Conservation (phyloP, 2,888 invertebrate species). For the Aspidiotus rigidus region DNA sequence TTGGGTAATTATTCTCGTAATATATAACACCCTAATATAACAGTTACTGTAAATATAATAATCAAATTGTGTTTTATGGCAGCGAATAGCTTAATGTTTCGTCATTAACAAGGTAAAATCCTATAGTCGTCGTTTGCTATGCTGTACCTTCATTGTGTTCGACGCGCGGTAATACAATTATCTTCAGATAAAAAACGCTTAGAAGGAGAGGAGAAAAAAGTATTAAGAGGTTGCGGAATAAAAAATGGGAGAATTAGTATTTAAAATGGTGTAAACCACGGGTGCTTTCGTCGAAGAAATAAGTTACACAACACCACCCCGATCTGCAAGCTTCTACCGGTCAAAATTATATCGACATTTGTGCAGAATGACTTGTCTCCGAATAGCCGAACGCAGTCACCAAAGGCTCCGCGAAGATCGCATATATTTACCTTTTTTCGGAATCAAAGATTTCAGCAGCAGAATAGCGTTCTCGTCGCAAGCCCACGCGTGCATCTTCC, state of each 20-base stretch:
- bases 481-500: constrained; percentile 99
- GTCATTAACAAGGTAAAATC: constrained; percentile 30
- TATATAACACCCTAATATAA: constrained; percentile 33
- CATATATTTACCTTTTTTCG: constrained; percentile 77
- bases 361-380: not conserved
- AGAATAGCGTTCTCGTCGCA: constrained; percentile 94
- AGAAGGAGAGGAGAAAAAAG: too few relatives aligned
- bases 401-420: not conserved
- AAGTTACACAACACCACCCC: too few relatives aligned
- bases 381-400: not conserved
- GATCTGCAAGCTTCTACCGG: too few relatives aligned
- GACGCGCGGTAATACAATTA: constrained; percentile 25
- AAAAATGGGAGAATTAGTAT: too few relatives aligned
- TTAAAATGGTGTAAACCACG: too few relatives aligned
- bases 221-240: too few relatives aligned
- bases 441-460: constrained; percentile 94
- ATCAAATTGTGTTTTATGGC: constrained; percentile 28
- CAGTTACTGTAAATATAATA: constrained; percentile 30
- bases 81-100: constrained; percentile 30
- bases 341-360: too few relatives aligned
- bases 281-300: too few relatives aligned
- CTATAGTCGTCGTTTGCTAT: constrained; percentile 19
- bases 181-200: not conserved
- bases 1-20: constrained; percentile 29
- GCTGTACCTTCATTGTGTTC: constrained; percentile 26